Conservation (phyloP, 2,888 invertebrate genomes). For the Ecliptopera silaceata region DNA sequence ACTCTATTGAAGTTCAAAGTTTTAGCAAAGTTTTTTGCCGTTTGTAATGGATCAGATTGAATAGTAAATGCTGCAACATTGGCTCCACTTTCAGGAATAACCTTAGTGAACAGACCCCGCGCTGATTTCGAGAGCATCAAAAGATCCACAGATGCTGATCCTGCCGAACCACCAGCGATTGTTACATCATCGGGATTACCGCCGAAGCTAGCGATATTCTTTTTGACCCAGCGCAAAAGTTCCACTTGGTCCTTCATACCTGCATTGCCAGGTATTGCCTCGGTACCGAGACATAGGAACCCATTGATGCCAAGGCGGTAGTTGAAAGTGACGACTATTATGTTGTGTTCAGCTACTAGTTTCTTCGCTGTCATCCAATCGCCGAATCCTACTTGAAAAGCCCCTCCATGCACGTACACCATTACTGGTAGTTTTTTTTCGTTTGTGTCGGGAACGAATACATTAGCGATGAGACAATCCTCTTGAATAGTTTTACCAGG, state of each 20-base stretch:
- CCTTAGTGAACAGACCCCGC: constrained; percentile 56
- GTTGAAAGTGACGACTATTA: constrained; percentile 57
- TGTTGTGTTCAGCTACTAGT: constrained; percentile 43
- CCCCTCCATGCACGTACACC: constrained; percentile 71
- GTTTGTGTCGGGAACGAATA: constrained; percentile 55
- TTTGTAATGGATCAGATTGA: constrained; percentile 54
- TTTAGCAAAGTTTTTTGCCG: constrained; percentile 52
- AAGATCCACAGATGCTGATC: constrained; percentile 54
- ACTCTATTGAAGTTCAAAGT: constrained; percentile 44
- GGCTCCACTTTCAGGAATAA: constrained; percentile 57
- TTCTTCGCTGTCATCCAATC: constrained; percentile 42
- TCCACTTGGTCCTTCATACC: constrained; percentile 67
- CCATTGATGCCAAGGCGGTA: constrained; percentile 58
- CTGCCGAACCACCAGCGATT: constrained; percentile 52
- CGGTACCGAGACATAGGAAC: constrained; percentile 60
- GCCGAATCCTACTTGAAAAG: constrained; percentile 58
- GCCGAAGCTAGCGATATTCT: constrained; percentile 58
- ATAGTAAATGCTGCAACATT: constrained; percentile 43
- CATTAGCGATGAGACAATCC: constrained; percentile 62
- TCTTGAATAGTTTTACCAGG: constrained; percentile 31
- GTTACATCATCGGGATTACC: constrained; percentile 65
- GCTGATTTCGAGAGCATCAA: constrained; percentile 54
- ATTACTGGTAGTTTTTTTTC: constrained; percentile 58
- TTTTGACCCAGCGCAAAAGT: constrained; percentile 55
- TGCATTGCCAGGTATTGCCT: constrained; percentile 61